Evolutionary conservation across 2,888 invertebrate genomes (phyloP).

Genomic region (Dyspetes luteomarginatus): DNA sequence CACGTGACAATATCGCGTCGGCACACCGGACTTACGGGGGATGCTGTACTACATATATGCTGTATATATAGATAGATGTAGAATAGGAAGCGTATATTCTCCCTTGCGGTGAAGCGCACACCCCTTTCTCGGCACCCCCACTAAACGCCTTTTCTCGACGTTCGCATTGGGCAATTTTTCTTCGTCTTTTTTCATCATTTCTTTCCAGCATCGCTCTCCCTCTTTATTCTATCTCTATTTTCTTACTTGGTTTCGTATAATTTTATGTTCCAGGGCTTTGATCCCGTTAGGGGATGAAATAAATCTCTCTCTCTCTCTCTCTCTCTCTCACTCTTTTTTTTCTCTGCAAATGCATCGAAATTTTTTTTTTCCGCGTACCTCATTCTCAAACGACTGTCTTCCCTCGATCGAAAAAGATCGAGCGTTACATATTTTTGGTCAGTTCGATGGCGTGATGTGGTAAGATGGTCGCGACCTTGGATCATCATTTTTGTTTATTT

Average conservation of each 20-base stretch:
- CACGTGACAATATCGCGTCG: constrained; percentile 73
- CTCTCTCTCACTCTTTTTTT: background rate
- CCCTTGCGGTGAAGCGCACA: constrained; percentile 43
- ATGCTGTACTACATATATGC: constrained; percentile 32
- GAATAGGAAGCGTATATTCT: constrained; percentile 43
- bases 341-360: too few species aligned
- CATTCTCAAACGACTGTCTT: too few species aligned
- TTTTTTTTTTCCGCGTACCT: too few species aligned
- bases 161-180: background rate
- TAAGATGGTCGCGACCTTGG: background rate
- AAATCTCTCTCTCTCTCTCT: too few species aligned
- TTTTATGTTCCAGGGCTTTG: too few species aligned
- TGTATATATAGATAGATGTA: constrained; percentile 17
- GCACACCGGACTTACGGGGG: constrained; percentile 54
- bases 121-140: constrained; percentile 48
- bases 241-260: too few species aligned
- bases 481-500: background rate
- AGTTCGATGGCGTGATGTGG: too few species aligned
- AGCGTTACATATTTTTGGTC: too few species aligned
- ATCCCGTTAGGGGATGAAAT: too few species aligned
- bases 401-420: too few species aligned
- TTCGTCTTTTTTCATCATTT: background rate
- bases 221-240: too few species aligned
- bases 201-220: too few species aligned
- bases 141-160: constrained; percentile 19